Conservation (phyloP, 2,888 invertebrate species). For the Rutpela maculata region DNA sequence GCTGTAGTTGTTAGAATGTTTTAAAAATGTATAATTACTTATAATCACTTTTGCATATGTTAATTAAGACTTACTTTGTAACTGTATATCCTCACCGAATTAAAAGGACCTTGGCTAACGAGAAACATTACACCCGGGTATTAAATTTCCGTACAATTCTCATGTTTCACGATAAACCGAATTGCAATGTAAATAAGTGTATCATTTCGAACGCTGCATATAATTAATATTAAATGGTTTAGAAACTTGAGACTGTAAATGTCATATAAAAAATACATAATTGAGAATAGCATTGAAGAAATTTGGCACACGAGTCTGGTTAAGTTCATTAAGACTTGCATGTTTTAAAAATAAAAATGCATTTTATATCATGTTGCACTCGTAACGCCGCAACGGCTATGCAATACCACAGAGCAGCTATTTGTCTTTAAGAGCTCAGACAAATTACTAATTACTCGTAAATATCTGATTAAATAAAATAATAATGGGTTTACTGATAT, state of each 20-base stretch:
- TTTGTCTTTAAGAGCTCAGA: too few relatives aligned
- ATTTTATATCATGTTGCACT: neutral
- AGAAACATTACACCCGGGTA: slow-evolving; percentile 19
- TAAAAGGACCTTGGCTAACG: slow-evolving; percentile 20
- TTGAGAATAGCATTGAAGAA: neutral
- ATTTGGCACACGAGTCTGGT: neutral
- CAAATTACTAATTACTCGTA: too few relatives aligned
- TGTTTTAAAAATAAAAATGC: neutral
- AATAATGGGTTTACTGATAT: too few relatives aligned
- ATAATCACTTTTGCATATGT: neutral
- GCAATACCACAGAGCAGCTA: too few relatives aligned
- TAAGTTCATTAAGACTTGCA: neutral
- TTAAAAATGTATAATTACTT: neutral
- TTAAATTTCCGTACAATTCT: slow-evolving; percentile 26
- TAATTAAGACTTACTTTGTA: neutral
- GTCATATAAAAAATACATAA: slow-evolving; percentile 20
- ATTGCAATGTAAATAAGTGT: slow-evolving; percentile 23
- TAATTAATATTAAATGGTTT: slow-evolving; percentile 17
- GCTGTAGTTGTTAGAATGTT: too few relatives aligned
- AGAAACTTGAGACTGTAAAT: slow-evolving; percentile 7
- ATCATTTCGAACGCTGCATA: neutral
- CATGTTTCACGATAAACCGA: slow-evolving; percentile 24
- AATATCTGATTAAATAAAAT: too few relatives aligned
- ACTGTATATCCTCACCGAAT: slow-evolving; percentile 10
- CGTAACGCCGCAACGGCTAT: too few relatives aligned